phyloP scores from a whole-genome alignment of 1,140 invertebrate species.

The Phymastichus coffea region DNA sequence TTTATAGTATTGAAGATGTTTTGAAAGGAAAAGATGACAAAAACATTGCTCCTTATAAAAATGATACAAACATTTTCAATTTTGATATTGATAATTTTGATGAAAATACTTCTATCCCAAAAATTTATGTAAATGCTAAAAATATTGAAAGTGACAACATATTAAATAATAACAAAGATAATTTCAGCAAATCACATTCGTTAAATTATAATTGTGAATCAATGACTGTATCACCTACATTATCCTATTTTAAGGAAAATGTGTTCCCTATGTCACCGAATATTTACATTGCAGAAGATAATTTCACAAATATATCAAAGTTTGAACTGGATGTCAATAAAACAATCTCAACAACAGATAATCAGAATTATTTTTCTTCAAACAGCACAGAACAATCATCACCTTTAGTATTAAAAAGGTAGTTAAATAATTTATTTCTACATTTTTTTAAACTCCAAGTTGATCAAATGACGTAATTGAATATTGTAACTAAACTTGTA shows the following conservation, averaged over 20 bases:
- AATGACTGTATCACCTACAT: slow-evolving; percentile 41
- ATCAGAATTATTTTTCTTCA: not conserved
- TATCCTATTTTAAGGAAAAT: slow-evolving; percentile 34
- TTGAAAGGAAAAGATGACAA: slow-evolving; percentile 6
- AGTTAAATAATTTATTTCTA: not conserved
- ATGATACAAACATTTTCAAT: not conserved
- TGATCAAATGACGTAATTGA: not conserved
- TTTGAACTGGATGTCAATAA: not conserved
- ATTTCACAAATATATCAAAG: slow-evolving; percentile 9
- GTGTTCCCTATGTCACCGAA: slow-evolving; percentile 40
- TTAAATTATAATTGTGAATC: slow-evolving; percentile 6
- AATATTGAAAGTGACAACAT: not conserved
- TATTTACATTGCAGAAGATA: slow-evolving; percentile 11
- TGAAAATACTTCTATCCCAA: not conserved
- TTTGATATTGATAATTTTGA: not conserved
- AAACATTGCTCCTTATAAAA: slow-evolving; percentile 5
- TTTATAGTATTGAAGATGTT: slow-evolving; percentile 36
- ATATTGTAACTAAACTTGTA: not conserved
- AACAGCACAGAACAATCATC: not conserved
- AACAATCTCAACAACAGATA: slow-evolving; percentile 2
- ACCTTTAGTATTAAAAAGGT: slow-evolving; percentile 20
- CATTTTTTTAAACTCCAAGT: not conserved
- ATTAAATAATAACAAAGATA: not conserved
- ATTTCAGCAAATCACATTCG: not conserved
- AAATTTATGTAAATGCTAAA: slow-evolving; percentile 7